phyloP scores from a whole-genome alignment of 2,797 vertebrate species.

The Nyctalus aviator region DNA sequence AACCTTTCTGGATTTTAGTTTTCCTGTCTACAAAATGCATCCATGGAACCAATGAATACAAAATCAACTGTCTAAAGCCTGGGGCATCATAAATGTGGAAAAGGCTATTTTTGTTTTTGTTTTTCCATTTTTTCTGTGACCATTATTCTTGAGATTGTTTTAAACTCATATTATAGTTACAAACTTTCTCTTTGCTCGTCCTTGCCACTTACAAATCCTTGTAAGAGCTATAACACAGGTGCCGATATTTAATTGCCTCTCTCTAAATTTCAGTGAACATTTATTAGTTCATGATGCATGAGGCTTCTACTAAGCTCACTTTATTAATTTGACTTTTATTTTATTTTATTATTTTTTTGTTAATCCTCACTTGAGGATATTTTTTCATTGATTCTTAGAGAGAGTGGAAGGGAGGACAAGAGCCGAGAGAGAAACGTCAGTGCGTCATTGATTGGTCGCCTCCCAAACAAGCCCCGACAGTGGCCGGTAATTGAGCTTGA shows the following conservation, averaged over 20 bases:
- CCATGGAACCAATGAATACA: background rate
- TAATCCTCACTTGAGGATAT: too few species aligned
- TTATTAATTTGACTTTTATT: background rate
- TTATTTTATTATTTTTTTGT: too few species aligned
- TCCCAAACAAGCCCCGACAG: too few species aligned
- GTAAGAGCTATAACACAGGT: background rate
- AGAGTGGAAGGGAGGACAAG: too few species aligned
- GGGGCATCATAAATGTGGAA: background rate
- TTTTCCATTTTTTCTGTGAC: background rate
- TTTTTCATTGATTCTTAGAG: too few species aligned
- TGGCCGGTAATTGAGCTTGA: too few species aligned
- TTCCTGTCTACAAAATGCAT: background rate
- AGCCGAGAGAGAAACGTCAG: too few species aligned
- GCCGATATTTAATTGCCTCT: background rate
- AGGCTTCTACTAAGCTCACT: background rate
- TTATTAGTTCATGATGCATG: background rate
- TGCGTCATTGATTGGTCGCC: too few species aligned
- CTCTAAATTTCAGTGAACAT: background rate
- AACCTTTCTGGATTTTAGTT: background rate
- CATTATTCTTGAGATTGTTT: background rate
- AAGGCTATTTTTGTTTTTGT: background rate
- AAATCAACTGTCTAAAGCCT: background rate
- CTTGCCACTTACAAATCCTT: background rate
- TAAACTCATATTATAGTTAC: background rate
- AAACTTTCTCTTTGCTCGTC: background rate